phyloP scores from a whole-genome alignment of 2,797 vertebrate genomes.

The Morelia viridis region DNA sequence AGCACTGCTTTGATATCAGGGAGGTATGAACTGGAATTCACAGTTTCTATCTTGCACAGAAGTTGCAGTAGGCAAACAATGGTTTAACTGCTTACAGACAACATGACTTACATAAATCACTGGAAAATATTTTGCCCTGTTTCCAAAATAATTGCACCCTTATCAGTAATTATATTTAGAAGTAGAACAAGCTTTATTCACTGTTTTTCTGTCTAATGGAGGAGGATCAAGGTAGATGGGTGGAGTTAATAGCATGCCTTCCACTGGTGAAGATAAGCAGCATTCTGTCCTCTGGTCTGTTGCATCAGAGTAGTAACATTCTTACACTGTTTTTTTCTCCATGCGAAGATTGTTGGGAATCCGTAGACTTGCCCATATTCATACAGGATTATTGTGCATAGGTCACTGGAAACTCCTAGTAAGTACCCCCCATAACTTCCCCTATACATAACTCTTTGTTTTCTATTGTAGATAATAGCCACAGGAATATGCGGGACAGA shows the following conservation, averaged over 20 bases:
- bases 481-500: slow-evolving; percentile 87
- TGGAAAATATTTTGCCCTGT: neutral
- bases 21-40: neutral
- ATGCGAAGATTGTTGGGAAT: neutral
- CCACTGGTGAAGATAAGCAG: neutral
- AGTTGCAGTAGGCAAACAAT: neutral
- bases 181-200: neutral
- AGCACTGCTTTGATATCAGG: neutral
- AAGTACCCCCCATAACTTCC: neutral
- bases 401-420: neutral
- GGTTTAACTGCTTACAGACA: neutral
- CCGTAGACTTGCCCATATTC: neutral
- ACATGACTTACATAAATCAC: neutral
- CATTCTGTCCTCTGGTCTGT: neutral
- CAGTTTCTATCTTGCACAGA: neutral
- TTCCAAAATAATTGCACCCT: neutral
- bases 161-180: neutral
- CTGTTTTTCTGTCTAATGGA: neutral
- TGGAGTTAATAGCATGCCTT: neutral
- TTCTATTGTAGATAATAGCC: slow-evolving; percentile 79
- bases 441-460: neutral
- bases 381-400: neutral
- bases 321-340: neutral
- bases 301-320: neutral
- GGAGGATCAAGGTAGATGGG: neutral